These are phyloP conservation scores for Empis livida DNA, from an alignment of 2,888 invertebrate species.

Conservation along the genomic window DNA sequence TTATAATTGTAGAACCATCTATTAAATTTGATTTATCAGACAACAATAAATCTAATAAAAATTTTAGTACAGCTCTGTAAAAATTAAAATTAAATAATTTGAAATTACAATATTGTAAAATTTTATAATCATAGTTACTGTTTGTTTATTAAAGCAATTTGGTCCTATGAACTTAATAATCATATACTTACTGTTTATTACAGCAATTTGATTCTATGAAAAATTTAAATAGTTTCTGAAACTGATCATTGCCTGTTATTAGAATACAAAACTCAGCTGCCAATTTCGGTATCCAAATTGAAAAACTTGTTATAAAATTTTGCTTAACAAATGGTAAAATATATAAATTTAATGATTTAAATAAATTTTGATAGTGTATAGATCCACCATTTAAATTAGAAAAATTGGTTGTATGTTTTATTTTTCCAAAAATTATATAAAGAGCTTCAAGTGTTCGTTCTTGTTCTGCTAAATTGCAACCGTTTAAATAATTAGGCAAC, in stretches of 20 bases:
- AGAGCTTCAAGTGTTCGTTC: slow-evolving; percentile 29
- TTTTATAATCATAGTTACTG: too few species aligned
- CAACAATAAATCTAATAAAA: slow-evolving; percentile 21
- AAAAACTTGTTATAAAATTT: slow-evolving; percentile 24
- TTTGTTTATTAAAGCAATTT: too few species aligned
- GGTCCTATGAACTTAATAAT: too few species aligned
- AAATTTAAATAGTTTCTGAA: slow-evolving; percentile 22
- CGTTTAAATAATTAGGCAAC: slow-evolving; percentile 28
- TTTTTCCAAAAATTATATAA: slow-evolving; percentile 23
- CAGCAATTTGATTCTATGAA: slow-evolving; percentile 21
- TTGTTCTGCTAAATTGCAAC: slow-evolving; percentile 26
- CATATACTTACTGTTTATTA: slow-evolving; percentile 19
- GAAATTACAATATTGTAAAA: too few species aligned
- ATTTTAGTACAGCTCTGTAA: slow-evolving; percentile 19
- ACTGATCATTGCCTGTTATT: slow-evolving; percentile 15
- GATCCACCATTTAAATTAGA: background rate
- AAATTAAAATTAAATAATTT: background rate
- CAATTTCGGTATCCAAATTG: slow-evolving; percentile 25
- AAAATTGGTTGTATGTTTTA: slow-evolving; percentile 11
- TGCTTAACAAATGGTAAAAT: slow-evolving; percentile 29
- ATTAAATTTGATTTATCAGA: slow-evolving; percentile 15
- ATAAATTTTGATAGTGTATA: slow-evolving; percentile 10
- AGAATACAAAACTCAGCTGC: slow-evolving; percentile 27
- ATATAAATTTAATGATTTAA: slow-evolving; percentile 24
- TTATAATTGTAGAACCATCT: slow-evolving; percentile 21